Evolutionary conservation across 2,888 invertebrate genomes (phyloP).

Genomic region (Lamproptera curius): DNA sequence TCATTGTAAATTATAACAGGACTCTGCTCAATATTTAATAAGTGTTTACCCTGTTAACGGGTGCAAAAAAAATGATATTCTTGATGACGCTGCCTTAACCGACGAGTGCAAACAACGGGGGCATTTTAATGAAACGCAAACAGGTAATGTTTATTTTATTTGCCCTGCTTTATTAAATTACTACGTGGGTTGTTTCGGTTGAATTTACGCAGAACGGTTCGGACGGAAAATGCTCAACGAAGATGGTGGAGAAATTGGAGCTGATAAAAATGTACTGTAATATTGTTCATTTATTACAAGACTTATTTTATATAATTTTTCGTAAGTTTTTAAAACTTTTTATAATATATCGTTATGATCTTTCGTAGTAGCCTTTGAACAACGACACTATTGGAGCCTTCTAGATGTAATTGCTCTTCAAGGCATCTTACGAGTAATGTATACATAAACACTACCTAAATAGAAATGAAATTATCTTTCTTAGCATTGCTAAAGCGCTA

Average conservation of each 20-base stretch:
- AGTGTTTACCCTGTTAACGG: conserved; percentile 48
- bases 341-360: too few relatives aligned
- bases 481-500: too few relatives aligned
- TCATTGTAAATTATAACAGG: conserved; percentile 59
- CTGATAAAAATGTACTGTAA: too few relatives aligned
- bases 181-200: neutral
- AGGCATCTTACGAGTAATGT: too few relatives aligned
- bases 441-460: too few relatives aligned
- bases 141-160: conserved; percentile 5
- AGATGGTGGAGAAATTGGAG: neutral
- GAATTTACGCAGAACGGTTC: neutral
- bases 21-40: conserved; percentile 61
- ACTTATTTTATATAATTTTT: neutral
- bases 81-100: conserved; percentile 20
- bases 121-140: conserved; percentile 6
- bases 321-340: too few relatives aligned
- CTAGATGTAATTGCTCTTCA: too few relatives aligned
- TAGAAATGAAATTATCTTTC: too few relatives aligned
- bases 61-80: conserved; percentile 32
- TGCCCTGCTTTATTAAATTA: neutral
- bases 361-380: too few relatives aligned
- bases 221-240: neutral
- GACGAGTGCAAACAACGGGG: neutral
- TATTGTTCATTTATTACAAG: neutral
- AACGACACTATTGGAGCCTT: too few relatives aligned